Evolutionary conservation across 2,888 invertebrate genomes (phyloP).

Genomic region (Andrena fulva): DNA sequence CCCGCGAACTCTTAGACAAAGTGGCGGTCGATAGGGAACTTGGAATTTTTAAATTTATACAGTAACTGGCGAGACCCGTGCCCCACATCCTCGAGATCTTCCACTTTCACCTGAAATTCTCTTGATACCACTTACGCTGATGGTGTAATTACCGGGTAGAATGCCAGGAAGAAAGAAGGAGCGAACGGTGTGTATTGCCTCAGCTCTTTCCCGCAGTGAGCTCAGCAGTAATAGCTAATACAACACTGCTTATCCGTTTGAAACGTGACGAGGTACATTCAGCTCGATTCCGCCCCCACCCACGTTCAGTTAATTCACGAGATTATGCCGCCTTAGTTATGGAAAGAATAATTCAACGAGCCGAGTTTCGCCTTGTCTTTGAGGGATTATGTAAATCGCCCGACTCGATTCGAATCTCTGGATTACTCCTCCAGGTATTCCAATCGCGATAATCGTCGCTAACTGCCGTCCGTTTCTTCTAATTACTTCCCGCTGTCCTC

Average conservation of each 20-base stretch:
- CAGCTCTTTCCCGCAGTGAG: no score
- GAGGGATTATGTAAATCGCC: conserved; percentile 70
- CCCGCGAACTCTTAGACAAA: background rate
- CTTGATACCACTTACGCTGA: no score
- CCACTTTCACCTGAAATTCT: no score
- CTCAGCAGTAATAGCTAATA: no score
- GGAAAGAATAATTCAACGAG: conserved; percentile 60
- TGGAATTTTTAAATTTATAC: background rate
- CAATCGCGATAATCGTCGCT: conserved; percentile 70
- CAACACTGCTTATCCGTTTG: no score
- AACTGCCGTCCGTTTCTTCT: conserved; percentile 50
- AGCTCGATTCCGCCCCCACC: background rate
- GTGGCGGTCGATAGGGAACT: background rate
- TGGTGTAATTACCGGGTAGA: no score
- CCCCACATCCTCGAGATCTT: no score
- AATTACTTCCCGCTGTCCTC: conserved; percentile 60
- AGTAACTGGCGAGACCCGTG: no score
- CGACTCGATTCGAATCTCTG: conserved; percentile 62
- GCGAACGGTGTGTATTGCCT: no score
- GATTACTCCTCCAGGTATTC: conserved; percentile 66
- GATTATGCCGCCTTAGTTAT: conserved; percentile 58
- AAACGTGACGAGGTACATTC: background rate
- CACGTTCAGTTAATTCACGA: conserved; percentile 28
- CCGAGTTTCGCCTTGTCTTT: conserved; percentile 66
- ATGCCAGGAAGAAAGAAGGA: no score